A percentile compares a stretch with the other conserved stretches of the same genome.
These are phyloP conservation scores for Stegophylla sp. DNA, from an alignment of 2,888 invertebrate genomes.

Conservation along the genomic window DNA sequence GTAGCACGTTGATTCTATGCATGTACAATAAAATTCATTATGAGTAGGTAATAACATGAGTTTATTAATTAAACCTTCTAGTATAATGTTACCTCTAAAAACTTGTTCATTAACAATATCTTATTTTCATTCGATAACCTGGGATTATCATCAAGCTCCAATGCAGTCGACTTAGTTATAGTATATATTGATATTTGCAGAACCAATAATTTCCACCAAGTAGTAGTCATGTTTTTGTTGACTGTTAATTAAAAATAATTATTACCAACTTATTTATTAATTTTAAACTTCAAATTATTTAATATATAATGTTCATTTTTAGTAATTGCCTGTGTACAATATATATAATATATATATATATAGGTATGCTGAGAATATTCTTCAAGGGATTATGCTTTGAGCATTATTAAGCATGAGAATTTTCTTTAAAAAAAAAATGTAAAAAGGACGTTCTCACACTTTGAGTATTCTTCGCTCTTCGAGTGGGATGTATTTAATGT, in stretches of 20 bases:
- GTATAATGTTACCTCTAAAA: slow-evolving; percentile 34
- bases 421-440: no score
- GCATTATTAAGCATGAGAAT: no score
- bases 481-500: no score
- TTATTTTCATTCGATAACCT: slow-evolving; percentile 30
- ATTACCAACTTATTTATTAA: no score
- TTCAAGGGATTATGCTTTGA: no score
- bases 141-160: not conserved
- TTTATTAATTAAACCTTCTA: not conserved
- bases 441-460: no score
- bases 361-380: no score
- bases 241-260: not conserved
- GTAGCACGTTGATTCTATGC: slow-evolving; percentile 3
- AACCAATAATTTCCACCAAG: slow-evolving; percentile 27
- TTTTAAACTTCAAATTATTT: no score
- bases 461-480: no score
- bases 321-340: no score
- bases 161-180: not conserved
- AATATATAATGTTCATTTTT: not conserved
- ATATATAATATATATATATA: no score
- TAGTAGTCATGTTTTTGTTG: slow-evolving; percentile 11
- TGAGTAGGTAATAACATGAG: not conserved
- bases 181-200: slow-evolving; percentile 18
- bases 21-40: not conserved
- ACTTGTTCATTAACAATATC: not conserved